These are phyloP conservation scores for Gambusia affinis DNA, from an alignment of 2,113 vertebrate species.

Conservation along the genomic window DNA sequence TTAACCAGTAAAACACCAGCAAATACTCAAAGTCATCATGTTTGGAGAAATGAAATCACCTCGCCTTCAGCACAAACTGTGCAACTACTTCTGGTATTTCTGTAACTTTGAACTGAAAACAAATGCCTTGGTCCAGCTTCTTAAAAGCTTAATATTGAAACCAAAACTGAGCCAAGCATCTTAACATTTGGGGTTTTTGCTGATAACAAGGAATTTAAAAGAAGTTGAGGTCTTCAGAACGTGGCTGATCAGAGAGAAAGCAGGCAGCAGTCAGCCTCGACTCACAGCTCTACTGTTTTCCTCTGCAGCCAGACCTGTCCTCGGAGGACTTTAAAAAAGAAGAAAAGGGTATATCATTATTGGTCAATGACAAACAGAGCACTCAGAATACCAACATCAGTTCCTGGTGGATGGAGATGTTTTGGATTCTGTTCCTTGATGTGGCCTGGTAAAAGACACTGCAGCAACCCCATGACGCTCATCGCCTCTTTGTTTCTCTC, in stretches of 20 bases:
- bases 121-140: conserved; percentile 44
- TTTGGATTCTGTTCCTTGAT: conserved; percentile 67
- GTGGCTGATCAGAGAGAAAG: conserved; percentile 77
- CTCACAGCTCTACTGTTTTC: conserved; percentile 81
- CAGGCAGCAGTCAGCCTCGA: conserved; percentile 78
- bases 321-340: conserved; percentile 15
- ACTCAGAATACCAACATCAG: conserved; percentile 61
- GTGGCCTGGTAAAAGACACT: conserved; percentile 36
- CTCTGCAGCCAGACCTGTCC: conserved; percentile 58
- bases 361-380: conserved; percentile 29
- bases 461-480: conserved; percentile 32
- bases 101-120: conserved; percentile 58
- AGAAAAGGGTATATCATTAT: conserved; percentile 18
- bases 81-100: conserved; percentile 23
- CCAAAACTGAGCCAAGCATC: conserved; percentile 28
- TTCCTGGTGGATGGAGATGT: conserved; percentile 69
- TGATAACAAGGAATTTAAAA: conserved; percentile 51
- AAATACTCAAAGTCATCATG: conserved; percentile 46
- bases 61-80: conserved; percentile 38
- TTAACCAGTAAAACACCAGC: conserved; percentile 51
- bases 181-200: background rate
- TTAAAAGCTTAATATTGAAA: conserved; percentile 43
- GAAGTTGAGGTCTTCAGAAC: conserved; percentile 38
- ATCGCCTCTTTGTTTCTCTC: conserved; percentile 12
- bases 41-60: conserved; percentile 53